These are phyloP conservation scores for Protodeltote pygarga DNA, from an alignment of 2,888 invertebrate genomes.

Conservation along the genomic window DNA sequence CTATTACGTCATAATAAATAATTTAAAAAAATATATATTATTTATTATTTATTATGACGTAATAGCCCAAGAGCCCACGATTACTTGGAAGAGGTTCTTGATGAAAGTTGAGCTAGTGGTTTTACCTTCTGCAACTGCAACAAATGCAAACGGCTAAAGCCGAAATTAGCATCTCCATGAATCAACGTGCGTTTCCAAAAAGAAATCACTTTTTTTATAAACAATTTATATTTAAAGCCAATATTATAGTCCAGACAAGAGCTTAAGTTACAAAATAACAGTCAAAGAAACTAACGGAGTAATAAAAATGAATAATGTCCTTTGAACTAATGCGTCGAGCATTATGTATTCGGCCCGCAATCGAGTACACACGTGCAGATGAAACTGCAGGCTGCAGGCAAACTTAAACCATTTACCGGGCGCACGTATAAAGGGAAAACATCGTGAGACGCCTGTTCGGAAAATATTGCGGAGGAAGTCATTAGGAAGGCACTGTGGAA, in stretches of 20 bases:
- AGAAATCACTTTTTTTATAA: no score
- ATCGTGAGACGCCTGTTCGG: slow-evolving; percentile 45
- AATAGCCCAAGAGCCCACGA: no score
- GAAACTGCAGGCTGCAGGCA: slow-evolving; percentile 53
- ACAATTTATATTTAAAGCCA: not conserved
- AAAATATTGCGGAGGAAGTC: slow-evolving; percentile 58
- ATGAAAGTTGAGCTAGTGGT: no score
- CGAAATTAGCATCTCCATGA: no score
- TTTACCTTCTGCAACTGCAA: no score
- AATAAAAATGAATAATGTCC: slow-evolving; percentile 64
- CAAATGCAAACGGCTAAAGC: no score
- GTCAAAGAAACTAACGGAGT: slow-evolving; percentile 46
- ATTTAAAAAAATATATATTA: no score
- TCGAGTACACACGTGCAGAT: slow-evolving; percentile 58
- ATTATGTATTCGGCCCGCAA: slow-evolving; percentile 63
- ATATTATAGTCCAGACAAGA: slow-evolving; percentile 15
- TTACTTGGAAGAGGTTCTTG: no score
- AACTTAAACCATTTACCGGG: slow-evolving; percentile 59
- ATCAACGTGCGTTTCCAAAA: no score
- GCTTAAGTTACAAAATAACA: slow-evolving; percentile 41
- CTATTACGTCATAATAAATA: no score
- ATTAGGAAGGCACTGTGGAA: slow-evolving; percentile 49
- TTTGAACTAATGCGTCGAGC: slow-evolving; percentile 61
- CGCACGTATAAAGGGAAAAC: slow-evolving; percentile 51
- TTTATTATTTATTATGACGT: no score